phyloP scores from a whole-genome alignment of 2,888 invertebrate genomes.

The Hemithea aestivaria region DNA sequence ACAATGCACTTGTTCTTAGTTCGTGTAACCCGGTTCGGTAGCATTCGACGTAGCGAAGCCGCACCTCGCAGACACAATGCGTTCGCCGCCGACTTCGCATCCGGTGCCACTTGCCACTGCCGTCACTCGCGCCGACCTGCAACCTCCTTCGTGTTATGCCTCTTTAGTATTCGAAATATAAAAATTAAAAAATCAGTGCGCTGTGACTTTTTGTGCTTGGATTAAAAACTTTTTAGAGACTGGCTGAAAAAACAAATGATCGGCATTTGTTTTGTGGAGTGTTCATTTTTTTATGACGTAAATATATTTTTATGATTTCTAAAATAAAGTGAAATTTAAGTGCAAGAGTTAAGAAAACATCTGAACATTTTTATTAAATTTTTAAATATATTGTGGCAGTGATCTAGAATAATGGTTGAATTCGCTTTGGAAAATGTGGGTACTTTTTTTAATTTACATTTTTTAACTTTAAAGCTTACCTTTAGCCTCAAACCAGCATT shows the following conservation, averaged over 20 bases:
- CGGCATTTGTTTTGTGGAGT: too few species aligned
- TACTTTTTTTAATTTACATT: conserved; percentile 29
- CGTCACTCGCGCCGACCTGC: conserved; percentile 28
- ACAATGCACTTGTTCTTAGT: neutral
- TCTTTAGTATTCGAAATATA: conserved; percentile 9
- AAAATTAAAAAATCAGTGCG: neutral
- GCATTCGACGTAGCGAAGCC: conserved; percentile 39
- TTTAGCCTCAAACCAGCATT: too few species aligned
- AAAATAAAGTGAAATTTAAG: too few species aligned
- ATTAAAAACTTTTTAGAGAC: neutral
- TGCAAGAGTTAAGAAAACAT: too few species aligned
- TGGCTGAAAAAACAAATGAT: too few species aligned
- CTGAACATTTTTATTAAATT: neutral
- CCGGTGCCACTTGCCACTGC: conserved; percentile 26
- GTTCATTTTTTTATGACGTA: too few species aligned
- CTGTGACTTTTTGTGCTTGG: neutral
- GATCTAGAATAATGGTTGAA: conserved; percentile 54
- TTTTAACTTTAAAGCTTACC: conserved; percentile 19
- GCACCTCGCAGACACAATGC: conserved; percentile 30
- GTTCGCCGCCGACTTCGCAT: conserved; percentile 26
- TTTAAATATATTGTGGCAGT: neutral
- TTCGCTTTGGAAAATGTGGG: conserved; percentile 62
- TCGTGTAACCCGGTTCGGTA: conserved; percentile 1
- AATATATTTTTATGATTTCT: too few species aligned
- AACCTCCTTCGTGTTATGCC: conserved; percentile 14